A percentile compares a stretch with the other conserved stretches of the same genome.
Conservation (phyloP, 2,113 vertebrate species). For the Sterrhoptilus dennistouni region DNA sequence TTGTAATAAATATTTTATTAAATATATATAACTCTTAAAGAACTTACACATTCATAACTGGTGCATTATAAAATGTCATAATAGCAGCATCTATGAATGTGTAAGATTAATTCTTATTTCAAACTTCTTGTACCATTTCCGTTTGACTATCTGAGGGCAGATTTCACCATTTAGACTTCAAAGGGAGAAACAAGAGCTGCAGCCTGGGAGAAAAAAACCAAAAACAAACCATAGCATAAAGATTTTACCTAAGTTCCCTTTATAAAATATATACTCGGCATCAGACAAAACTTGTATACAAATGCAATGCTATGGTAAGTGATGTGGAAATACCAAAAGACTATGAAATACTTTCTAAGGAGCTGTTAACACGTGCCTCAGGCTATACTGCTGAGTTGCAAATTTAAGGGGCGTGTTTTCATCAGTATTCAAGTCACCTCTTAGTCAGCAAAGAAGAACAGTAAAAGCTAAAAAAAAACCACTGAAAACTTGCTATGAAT, state of each 20-base stretch:
- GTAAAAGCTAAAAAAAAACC: background rate
- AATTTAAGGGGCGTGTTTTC: conserved; percentile 1
- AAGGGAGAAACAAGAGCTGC: background rate
- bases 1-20: background rate
- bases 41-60: background rate
- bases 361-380: conserved; percentile 2
- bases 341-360: conserved; percentile 32
- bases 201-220: background rate
- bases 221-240: background rate
- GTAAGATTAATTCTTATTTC: background rate
- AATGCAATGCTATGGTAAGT: conserved; percentile 1
- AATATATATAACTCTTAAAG: background rate
- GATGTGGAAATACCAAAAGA: conserved; percentile 25
- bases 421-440: conserved; percentile 8
- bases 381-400: conserved; percentile 29
- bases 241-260: background rate
- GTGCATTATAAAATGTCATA: background rate
- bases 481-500: background rate
- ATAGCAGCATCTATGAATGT: background rate
- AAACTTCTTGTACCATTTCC: background rate
- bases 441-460: background rate
- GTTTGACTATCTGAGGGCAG: background rate
- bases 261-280: background rate
- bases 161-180: background rate
- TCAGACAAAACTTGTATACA: background rate